Conservation (phyloP, 64 coral and sea anemone genomes). For the Porites australiensis region DNA sequence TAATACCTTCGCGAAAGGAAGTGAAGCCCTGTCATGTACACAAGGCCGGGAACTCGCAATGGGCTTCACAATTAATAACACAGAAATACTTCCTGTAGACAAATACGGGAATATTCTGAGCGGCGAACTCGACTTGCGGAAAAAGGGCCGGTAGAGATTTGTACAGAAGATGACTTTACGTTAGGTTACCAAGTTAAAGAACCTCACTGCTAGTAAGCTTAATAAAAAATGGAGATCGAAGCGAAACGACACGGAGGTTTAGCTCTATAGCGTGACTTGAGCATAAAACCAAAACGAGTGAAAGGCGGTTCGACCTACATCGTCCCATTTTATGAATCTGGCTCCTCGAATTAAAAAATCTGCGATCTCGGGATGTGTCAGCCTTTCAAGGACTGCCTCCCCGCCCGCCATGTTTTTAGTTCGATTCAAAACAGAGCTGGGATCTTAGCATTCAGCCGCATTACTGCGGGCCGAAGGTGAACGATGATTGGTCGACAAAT, state of each 20-base stretch:
- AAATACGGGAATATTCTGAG: neutral
- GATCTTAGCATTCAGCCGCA: slow-evolving; percentile 73
- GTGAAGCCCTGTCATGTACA: slow-evolving; percentile 21
- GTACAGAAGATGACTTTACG: neutral
- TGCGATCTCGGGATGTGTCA: slow-evolving; percentile 87
- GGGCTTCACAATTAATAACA: slow-evolving; percentile 11
- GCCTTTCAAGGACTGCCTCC: slow-evolving; percentile 88
- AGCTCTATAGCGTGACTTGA: slow-evolving; percentile 31
- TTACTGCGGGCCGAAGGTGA: slow-evolving; percentile 46
- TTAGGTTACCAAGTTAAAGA: slow-evolving; percentile 15
- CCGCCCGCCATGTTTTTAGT: slow-evolving; percentile 90
- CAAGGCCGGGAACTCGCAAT: neutral
- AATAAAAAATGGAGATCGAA: slow-evolving; percentile 30
- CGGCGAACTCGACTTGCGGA: neutral
- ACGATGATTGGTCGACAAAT: slow-evolving; percentile 73
- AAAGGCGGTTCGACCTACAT: slow-evolving; percentile 60
- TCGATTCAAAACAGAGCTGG: slow-evolving; percentile 54
- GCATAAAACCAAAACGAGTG: neutral
- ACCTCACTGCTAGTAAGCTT: neutral
- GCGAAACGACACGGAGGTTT: neutral
- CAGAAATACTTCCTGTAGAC: slow-evolving; percentile 53
- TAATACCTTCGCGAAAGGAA: neutral
- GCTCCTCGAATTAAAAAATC: slow-evolving; percentile 93
- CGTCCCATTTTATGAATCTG: slow-evolving; percentile 94
- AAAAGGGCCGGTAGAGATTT: neutral